Evolutionary conservation across 2,888 invertebrate species (phyloP).

Genomic region (Agrenia bidenticulata): DNA sequence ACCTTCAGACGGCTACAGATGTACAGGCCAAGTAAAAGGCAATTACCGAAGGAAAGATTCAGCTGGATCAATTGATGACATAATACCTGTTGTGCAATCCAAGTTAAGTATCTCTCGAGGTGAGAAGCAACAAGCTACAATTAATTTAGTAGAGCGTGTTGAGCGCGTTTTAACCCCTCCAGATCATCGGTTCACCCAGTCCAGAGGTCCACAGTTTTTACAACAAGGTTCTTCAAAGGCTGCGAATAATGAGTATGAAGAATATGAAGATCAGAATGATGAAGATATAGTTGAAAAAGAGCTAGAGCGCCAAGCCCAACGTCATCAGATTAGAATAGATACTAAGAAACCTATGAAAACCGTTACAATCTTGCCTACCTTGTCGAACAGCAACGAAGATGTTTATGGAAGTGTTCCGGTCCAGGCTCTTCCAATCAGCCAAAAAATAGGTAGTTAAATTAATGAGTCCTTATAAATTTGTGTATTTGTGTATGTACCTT

Average conservation of each 20-base stretch:
- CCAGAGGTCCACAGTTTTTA: conserved; percentile 14
- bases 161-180: conserved; percentile 29
- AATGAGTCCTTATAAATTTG: not conserved
- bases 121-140: conserved; percentile 39
- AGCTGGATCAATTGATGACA: conserved; percentile 20
- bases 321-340: conserved; percentile 4
- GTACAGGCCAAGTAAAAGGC: not conserved
- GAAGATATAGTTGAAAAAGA: conserved; percentile 15
- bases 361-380: conserved; percentile 2
- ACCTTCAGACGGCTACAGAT: conserved; percentile 29
- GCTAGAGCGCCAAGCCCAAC: conserved; percentile 5
- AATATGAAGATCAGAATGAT: conserved; percentile 24
- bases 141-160: conserved; percentile 36
- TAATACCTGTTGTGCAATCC: conserved; percentile 48
- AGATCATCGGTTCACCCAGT: too few relatives aligned
- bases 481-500: not conserved
- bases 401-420: conserved; percentile 50
- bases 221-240: not conserved
- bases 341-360: conserved; percentile 10
- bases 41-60: conserved; percentile 7
- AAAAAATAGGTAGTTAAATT: conserved; percentile 42
- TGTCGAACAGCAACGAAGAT: conserved; percentile 49
- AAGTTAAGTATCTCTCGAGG: conserved; percentile 48
- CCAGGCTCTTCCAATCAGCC: conserved; percentile 45
- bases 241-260: conserved; percentile 41